Base-by-base conservation (phyloP, 2,888 invertebrate genomes). In the Callyntrura guangdongensis region DNA sequence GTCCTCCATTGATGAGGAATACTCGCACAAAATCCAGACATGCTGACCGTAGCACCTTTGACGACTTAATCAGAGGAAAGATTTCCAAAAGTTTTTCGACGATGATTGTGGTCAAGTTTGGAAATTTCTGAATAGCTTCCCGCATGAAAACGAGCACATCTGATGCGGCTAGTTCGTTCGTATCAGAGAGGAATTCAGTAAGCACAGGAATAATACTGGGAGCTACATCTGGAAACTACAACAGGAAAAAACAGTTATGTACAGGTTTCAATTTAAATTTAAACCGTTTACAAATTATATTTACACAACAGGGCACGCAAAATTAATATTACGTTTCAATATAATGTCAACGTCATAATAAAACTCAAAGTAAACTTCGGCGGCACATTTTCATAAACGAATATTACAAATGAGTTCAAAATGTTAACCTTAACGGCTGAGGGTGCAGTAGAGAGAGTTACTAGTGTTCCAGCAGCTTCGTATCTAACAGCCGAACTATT, bases 1-100 rank as follows among this genome's bases (percentile, higher is more conserved):
- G 93, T 98, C 97, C 22, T 96, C 96, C 36, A 96, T 95, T 0
- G 96, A 96, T 89, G 97, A 97, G 0, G 99, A 98, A 95, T 99
- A 99, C 95, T 99, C 99, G 5, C 99, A 99, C 90, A 99, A 96
- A 94, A 99, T 98, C 99, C 99, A 99, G 86, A 99, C 96, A n/a
- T 0, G 99, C 98, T 0, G 98, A 97, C 91, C 99, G 97, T 94
- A 98, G 98, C 45, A 99, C 97, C 95, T 97, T 98, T 3, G 98
- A 97, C n/a, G 98, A 97, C 94, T 97, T 97, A 94, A 99, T 98
- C 91, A 97, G 96, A 0, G 97, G 96, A 94, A 99, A 98, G 1
- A 97, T 96, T 95, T 99, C 98, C 91, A 98, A 94, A 0, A 98
- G 95, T 95, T 97, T 97, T 95, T 98, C 97, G 92, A 99, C 97